Conservation (phyloP, 2,113 vertebrate species). For the Anas platyrhynchos region DNA sequence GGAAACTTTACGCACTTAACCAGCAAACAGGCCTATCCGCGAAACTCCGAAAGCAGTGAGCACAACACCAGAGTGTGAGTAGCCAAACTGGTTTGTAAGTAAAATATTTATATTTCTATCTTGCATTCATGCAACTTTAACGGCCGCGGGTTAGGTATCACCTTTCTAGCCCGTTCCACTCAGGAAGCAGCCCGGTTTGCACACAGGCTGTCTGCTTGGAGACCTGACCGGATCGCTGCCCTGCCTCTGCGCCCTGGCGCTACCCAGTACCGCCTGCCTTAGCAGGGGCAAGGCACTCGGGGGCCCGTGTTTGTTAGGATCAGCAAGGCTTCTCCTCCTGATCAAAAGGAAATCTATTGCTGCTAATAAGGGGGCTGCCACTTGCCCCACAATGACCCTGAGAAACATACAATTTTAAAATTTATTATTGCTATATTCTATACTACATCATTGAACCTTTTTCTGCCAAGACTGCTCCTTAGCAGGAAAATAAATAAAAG, state of each 20-base stretch:
- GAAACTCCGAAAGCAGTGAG: background rate
- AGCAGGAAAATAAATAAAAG: background rate
- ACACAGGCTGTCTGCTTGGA: background rate
- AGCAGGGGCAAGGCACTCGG: background rate
- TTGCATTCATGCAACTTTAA: background rate
- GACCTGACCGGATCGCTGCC: background rate
- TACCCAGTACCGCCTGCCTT: background rate
- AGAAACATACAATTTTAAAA: background rate
- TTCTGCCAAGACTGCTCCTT: background rate
- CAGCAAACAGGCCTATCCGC: background rate
- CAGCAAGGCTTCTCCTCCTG: background rate
- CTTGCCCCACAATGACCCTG: fast-evolving
- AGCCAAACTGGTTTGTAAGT: background rate
- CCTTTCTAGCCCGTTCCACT: background rate
- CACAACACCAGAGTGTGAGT: background rate
- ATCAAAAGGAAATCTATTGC: background rate
- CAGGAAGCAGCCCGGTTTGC: background rate
- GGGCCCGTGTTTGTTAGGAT: background rate
- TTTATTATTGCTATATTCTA: background rate
- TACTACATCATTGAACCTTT: background rate
- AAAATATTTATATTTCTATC: background rate
- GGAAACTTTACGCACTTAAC: background rate
- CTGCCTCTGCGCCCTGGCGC: background rate
- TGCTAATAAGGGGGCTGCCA: background rate
- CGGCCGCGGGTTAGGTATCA: background rate